phyloP scores from a whole-genome alignment of 92 coral and sea anemone species.

The Zoanthus gigantus region DNA sequence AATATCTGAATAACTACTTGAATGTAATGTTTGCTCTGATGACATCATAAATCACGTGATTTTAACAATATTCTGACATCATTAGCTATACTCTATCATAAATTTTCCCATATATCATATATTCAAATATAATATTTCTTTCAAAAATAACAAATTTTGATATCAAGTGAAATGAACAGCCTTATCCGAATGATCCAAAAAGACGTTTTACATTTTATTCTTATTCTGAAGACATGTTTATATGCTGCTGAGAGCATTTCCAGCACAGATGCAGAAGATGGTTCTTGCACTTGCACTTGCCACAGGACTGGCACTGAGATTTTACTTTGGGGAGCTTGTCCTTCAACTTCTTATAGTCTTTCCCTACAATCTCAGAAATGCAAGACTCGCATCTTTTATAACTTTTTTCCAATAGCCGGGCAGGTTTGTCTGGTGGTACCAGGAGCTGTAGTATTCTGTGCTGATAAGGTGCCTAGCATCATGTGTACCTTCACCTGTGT shows the following conservation, averaged over 20 bases:
- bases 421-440: neutral
- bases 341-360: neutral
- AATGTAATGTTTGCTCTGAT: neutral
- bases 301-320: constrained; percentile 16
- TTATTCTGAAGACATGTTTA: neutral
- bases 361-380: neutral
- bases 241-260: neutral
- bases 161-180: neutral
- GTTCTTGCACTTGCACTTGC: neutral
- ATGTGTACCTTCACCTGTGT: neutral
- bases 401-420: neutral
- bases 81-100: neutral
- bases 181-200: neutral
- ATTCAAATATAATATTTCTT: neutral
- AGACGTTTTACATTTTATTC: too few relatives aligned
- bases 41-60: neutral
- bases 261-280: constrained; percentile 4
- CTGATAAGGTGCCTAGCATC: neutral
- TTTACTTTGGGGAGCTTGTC: neutral
- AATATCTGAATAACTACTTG: neutral
- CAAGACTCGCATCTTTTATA: neutral
- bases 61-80: neutral
- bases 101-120: neutral
- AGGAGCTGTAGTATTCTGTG: neutral
- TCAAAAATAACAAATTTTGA: neutral